Percentiles rank a stretch among this genome's conserved stretches.
Evolutionary conservation across 2,113 vertebrate species (phyloP).

Genomic region (Chunga burmeisteri): DNA sequence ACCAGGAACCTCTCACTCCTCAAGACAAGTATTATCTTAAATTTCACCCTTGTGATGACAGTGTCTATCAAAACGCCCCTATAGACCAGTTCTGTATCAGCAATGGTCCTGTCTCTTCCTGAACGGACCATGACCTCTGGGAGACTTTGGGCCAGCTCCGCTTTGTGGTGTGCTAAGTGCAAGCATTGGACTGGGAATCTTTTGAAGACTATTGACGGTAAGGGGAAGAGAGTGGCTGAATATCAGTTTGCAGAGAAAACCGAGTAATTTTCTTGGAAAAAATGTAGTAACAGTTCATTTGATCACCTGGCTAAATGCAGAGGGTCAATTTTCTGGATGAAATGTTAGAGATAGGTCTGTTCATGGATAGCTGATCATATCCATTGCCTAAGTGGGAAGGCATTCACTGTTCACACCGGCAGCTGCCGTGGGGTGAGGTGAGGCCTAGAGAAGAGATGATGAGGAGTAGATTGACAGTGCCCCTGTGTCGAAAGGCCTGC

Average conservation of each 20-base stretch:
- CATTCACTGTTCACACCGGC: neutral
- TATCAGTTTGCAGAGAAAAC: neutral
- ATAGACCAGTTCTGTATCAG: neutral
- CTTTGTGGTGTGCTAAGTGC: neutral
- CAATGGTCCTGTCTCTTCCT: neutral
- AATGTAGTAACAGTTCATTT: neutral
- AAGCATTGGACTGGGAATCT: neutral
- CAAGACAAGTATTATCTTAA: neutral
- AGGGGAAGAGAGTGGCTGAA: accelerated
- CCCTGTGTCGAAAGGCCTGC: neutral
- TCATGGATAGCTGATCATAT: neutral
- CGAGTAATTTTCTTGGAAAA: neutral
- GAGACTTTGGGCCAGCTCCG: neutral
- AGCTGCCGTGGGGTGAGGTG: neutral
- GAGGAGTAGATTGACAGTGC: neutral
- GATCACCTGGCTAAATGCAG: neutral
- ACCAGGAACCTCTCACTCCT: neutral
- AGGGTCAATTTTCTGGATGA: neutral
- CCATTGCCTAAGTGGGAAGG: neutral
- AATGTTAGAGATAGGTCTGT: neutral
- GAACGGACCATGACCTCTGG: neutral
- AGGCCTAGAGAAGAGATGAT: neutral
- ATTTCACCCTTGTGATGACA: neutral
- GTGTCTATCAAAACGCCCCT: neutral
- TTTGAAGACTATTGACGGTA: neutral